Percentiles rank a stretch among this genome's conserved stretches.
These are phyloP conservation scores for Mormyrops attenuatus DNA, from an alignment of 2,797 vertebrate genomes.

Conservation along the genomic window DNA sequence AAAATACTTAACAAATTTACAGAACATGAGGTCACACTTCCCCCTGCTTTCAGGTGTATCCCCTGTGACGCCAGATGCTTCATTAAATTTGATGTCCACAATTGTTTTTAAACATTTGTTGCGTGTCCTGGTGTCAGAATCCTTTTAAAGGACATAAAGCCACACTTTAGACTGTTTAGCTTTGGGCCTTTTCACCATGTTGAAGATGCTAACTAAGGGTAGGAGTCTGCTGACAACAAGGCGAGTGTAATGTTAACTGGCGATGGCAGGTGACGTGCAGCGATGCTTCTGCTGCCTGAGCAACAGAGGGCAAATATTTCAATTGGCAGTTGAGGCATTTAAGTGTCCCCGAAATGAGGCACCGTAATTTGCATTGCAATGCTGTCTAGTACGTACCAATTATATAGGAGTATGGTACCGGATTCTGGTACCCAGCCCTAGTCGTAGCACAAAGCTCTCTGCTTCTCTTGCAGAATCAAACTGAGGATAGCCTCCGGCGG, in stretches of 20 bases:
- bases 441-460: background rate
- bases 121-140: background rate
- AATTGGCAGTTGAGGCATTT: background rate
- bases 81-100: background rate
- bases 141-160: background rate
- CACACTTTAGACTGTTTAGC: background rate
- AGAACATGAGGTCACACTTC: background rate
- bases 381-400: background rate
- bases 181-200: background rate
- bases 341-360: background rate
- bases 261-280: background rate
- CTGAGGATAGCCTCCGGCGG: conserved; percentile 90
- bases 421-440: background rate
- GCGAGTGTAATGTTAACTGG: background rate
- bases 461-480: conserved; percentile 74
- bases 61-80: background rate
- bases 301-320: background rate
- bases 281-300: background rate
- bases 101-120: background rate
- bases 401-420: background rate
- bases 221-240: background rate
- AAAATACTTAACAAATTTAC: background rate
- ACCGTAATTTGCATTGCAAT: background rate
- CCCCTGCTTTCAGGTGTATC: background rate
- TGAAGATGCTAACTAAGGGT: background rate